Percentiles rank a stretch among this genome's conserved stretches.
Conservation (phyloP, 1,140 invertebrate genomes). For the Eufriesea mexicana region DNA sequence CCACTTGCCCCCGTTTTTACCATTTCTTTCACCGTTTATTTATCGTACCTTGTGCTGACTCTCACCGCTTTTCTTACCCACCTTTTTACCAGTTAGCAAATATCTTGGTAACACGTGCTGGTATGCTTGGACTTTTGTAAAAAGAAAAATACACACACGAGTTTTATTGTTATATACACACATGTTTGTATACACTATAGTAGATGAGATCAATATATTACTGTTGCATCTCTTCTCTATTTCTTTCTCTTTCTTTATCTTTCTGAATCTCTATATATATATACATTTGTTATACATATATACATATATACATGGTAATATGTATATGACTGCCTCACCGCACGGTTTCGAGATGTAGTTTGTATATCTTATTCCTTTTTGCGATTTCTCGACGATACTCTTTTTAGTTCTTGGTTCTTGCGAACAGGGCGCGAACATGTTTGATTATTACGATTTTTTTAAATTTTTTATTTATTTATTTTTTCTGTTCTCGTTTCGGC, state of each 20-base stretch:
- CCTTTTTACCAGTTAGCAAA: constrained; percentile 74
- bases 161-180: constrained; percentile 65
- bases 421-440: not conserved
- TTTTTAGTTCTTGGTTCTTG: not conserved
- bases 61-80: constrained; percentile 78
- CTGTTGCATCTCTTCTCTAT: constrained; percentile 62
- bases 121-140: constrained; percentile 68
- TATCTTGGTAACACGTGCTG: constrained; percentile 68
- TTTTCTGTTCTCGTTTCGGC: no score
- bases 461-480: no score
- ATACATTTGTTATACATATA: constrained; percentile 37
- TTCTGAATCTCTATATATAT: constrained; percentile 27
- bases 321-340: constrained; percentile 53
- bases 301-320: constrained; percentile 43
- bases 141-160: constrained; percentile 61
- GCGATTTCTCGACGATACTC: constrained; percentile 1
- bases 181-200: constrained; percentile 55
- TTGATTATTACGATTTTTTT: not conserved
- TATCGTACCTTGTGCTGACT: constrained; percentile 72
- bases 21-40: constrained; percentile 56
- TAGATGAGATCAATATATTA: constrained; percentile 64
- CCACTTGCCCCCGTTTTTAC: constrained; percentile 37
- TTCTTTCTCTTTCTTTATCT: constrained; percentile 48
- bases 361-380: constrained; percentile 12
- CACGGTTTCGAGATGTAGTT: constrained; percentile 56